These are phyloP conservation scores for Microcebus tavaratra DNA, from an alignment of 2,113 vertebrate species.

Conservation along the genomic window DNA sequence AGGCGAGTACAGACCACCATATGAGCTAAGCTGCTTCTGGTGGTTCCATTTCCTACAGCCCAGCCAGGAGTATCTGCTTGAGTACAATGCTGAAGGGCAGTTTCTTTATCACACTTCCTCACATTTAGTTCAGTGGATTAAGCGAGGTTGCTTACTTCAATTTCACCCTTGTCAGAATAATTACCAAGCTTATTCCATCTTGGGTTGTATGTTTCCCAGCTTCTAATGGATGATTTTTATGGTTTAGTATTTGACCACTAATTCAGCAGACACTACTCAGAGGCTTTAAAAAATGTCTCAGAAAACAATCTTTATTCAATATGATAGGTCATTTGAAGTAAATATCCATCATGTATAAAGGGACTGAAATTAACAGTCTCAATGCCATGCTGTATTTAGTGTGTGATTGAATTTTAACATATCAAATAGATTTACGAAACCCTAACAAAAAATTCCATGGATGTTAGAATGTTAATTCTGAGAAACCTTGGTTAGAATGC, in stretches of 20 bases:
- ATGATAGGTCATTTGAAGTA: conserved; percentile 50
- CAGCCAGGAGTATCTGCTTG: not conserved
- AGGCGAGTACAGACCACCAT: not conserved
- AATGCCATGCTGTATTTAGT: not conserved
- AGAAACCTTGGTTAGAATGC: not conserved
- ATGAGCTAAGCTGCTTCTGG: not conserved
- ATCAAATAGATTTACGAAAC: conserved; percentile 61
- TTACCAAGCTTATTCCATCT: conserved; percentile 61
- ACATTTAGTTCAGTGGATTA: conserved; percentile 35
- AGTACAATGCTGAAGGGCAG: not conserved
- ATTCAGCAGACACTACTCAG: conserved; percentile 40
- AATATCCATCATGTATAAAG: conserved; percentile 35
- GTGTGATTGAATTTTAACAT: conserved; percentile 55
- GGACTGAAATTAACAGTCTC: conserved; percentile 42
- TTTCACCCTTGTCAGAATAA: conserved; percentile 72
- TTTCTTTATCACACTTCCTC: not conserved
- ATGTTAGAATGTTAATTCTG: conserved; percentile 37
- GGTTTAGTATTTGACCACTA: conserved; percentile 48
- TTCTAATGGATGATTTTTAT: conserved; percentile 61
- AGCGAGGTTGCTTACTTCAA: conserved; percentile 53
- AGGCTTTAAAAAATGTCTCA: conserved; percentile 36
- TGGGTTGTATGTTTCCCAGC: conserved; percentile 42
- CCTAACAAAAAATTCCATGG: conserved; percentile 50
- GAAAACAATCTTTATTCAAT: conserved; percentile 54
- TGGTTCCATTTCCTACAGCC: not conserved